Evolutionary conservation across 2,113 vertebrate genomes (phyloP), one percentile per base, ranked within the genome.

Genomic region (Tauraco erythrolophus): DNA sequence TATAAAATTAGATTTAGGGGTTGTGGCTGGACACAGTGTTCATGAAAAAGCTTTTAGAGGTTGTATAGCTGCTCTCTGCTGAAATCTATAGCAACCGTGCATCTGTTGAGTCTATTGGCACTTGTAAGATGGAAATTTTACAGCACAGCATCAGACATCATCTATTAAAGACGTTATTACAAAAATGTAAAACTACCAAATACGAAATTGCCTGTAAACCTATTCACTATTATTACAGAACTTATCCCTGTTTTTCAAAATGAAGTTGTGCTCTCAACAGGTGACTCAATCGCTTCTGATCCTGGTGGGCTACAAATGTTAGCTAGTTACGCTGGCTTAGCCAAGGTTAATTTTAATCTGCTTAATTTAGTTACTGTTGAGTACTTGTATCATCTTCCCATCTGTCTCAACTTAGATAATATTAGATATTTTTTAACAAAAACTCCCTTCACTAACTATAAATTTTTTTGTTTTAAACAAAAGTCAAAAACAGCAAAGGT

Each of bases 271-370:
- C n/a, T 48, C 64, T 62, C 60, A 84, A 17, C 62, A 72, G 33
- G 56, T 45, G 68, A 72, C 54, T 65, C 33, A 17, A 48, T 46
- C 14, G 2, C 50, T 72, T 61, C 64, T 82, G 51, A 51, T 50
- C 23, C 61, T 60, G 53, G 60, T 62, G 50, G 77, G 86, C 75
- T 87, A 46, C 58, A 48, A 37, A 78, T 14, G 28, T 33, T 24
- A 61, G 31, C 43, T 53, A 57, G n/a, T 45, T 85, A 64, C 33
- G 56, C 37, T 84, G 87, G 81, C 6, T 61, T 16, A 89, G 45
- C 51, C 51, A 21, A 17, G 57, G 43, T 70, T 94, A 75, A 89
- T 93, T 94, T 87, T 88, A 84, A 93, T 78, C 78, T 88, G 46
- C 64, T 89, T 82, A 81, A 78, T 89, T 91, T 77, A 93, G 72